These are phyloP conservation scores for Aradus depressus DNA, from an alignment of 2,888 invertebrate genomes.

Conservation along the genomic window DNA sequence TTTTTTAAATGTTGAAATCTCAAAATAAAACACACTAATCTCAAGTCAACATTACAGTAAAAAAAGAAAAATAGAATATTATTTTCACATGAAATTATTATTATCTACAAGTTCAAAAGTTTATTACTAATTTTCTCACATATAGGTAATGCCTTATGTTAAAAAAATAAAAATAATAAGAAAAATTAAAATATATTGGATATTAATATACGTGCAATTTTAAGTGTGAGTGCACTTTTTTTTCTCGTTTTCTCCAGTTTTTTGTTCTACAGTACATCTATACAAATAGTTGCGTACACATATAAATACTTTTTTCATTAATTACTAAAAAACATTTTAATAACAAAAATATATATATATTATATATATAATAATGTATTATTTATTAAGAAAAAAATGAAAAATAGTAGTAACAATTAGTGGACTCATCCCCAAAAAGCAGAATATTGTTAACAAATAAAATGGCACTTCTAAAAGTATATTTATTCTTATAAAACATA, in stretches of 20 bases:
- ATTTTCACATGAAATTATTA: constrained; percentile 3
- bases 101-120: constrained; percentile 12
- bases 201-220: no score
- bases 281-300: no score
- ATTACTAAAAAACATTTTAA: constrained; percentile 13
- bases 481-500: constrained; percentile 12
- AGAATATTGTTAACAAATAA: constrained; percentile 17
- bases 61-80: constrained; percentile 12
- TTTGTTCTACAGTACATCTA: no score
- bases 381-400: neutral
- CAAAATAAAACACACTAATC: neutral
- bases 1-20: neutral
- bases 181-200: no score
- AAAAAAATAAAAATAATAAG: no score
- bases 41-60: neutral
- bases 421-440: constrained; percentile 17
- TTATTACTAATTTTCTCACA: neutral
- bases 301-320: no score
- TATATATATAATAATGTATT: constrained; percentile 11
- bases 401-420: neutral
- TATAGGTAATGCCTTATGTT: neutral
- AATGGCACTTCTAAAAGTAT: constrained; percentile 25
- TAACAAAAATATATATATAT: constrained; percentile 9
- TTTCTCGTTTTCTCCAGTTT: no score
- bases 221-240: no score